Evolutionary conservation across 2,797 vertebrate species (phyloP).

Genomic region (Picus viridis): DNA sequence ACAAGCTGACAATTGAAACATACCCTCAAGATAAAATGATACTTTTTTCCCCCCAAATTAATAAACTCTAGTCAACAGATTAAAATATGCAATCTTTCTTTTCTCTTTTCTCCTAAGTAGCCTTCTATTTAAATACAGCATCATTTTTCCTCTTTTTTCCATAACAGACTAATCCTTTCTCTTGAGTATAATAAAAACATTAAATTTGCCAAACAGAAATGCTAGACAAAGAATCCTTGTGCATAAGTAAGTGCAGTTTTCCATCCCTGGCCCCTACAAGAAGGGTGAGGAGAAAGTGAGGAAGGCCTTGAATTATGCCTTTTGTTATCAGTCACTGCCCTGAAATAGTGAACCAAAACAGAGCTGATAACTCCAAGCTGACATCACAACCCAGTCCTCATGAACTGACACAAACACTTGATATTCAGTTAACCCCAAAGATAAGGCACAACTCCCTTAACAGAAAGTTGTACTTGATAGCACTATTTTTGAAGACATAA

Average conservation of each 20-base stretch:
- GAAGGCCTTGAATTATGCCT: conserved; percentile 76
- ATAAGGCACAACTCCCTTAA: conserved; percentile 73
- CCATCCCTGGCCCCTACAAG: conserved; percentile 60
- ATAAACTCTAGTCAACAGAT: background rate
- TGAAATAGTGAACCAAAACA: conserved; percentile 76
- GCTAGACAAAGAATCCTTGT: conserved; percentile 67
- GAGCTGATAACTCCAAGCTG: conserved; percentile 78
- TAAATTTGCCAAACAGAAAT: conserved; percentile 44
- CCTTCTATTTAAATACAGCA: background rate
- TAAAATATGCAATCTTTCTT: background rate
- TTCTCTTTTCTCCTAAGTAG: background rate
- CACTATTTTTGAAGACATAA: conserved; percentile 22
- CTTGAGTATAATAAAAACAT: background rate
- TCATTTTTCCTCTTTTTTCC: background rate
- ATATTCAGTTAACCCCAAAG: conserved; percentile 70
- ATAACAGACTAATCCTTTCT: background rate
- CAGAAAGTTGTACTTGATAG: conserved; percentile 59
- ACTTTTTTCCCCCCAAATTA: background rate
- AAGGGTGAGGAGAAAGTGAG: conserved; percentile 68
- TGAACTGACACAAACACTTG: conserved; percentile 83
- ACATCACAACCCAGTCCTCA: conserved; percentile 79
- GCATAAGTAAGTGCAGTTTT: conserved; percentile 65
- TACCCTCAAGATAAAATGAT: background rate
- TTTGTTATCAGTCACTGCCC: conserved; percentile 68
- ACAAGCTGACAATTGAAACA: background rate